Evolutionary conservation across 2,888 invertebrate species (phyloP), one percentile per base, ranked within the genome.

Genomic region (Acrobasis repandana): DNA sequence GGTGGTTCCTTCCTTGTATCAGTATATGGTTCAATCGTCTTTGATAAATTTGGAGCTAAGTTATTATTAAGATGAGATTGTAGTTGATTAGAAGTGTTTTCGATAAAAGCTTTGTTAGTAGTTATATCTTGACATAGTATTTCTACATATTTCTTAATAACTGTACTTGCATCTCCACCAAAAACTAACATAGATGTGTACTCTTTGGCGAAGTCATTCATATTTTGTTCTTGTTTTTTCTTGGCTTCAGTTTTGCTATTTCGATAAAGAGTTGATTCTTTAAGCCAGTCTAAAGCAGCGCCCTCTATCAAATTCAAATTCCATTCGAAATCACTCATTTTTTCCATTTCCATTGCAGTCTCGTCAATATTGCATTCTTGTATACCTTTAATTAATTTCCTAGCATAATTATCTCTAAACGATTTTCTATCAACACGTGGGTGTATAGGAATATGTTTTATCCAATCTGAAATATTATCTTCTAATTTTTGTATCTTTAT

Each of bases 401-500:
- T 47, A 36, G 57, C 47, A 18, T 46, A 51, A 51, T 58, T 51
- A 34, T 58, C 61, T 47, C 47, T 16, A 14, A 51, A 47, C 9
- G 18, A 6, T 34, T 46, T 52, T 47, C 65, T 65, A 60, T 69
- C 60, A 14, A 51, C 18, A 38, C 60, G 38, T 11, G n/a, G 47
- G 46, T 64, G 56, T 15, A 68, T 47, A 8, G 67, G 68, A 11
- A 73, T 14, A 58, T 65, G 69, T 56, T 67, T 65, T n/a, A 73
- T 48, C 70, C 72, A 72, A 16, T 68, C 56, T 20, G 64, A 66
- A 28, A 68, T 20, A 18, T 61, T 58, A 33, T 64, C 64, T 62
- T 61, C 57, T 3, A 65, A 49, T 28, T 61, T 46, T 28, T 15
- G 48, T 15, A 28, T n/a, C 1, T 52, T 3, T 14, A 49, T 18